Conservation (phyloP, 64 coral and sea anemone species). For the Dendrophyllia cribrosa region DNA sequence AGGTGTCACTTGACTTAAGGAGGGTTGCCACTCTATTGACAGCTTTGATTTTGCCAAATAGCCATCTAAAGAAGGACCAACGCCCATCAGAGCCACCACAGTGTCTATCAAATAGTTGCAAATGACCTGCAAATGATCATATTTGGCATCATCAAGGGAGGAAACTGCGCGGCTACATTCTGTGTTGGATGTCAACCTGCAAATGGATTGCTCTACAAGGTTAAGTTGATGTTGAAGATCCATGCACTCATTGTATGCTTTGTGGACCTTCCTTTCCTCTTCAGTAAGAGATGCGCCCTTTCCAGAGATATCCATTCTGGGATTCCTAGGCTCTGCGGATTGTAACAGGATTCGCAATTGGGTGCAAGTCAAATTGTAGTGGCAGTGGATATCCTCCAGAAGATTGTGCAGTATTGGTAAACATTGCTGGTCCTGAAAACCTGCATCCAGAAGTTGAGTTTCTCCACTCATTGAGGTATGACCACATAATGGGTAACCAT, state of each 20-base stretch:
- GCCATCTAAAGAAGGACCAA: conserved; percentile 56
- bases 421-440: conserved; percentile 31
- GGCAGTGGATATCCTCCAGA: conserved; percentile 93
- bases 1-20: conserved; percentile 50
- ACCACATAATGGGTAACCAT: conserved; percentile 76
- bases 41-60: conserved; percentile 58
- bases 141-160: conserved; percentile 50
- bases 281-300: background rate
- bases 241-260: conserved; percentile 82
- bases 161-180: background rate
- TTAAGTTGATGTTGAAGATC: conserved; percentile 90
- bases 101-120: conserved; percentile 85
- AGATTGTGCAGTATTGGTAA: conserved; percentile 70
- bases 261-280: conserved; percentile 82
- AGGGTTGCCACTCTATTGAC: conserved; percentile 51
- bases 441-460: conserved; percentile 6
- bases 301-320: background rate
- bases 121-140: conserved; percentile 83
- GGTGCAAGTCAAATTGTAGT: conserved; percentile 88
- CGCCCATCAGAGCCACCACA: conserved; percentile 70
- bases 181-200: conserved; percentile 40
- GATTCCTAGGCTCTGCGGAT: conserved; percentile 24
- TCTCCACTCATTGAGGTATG: conserved; percentile 33
- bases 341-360: conserved; percentile 71
- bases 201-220: conserved; percentile 77